These are phyloP conservation scores for Stratiolaelaps scimitus DNA, from an alignment of 1,140 invertebrate genomes.

Conservation along the genomic window DNA sequence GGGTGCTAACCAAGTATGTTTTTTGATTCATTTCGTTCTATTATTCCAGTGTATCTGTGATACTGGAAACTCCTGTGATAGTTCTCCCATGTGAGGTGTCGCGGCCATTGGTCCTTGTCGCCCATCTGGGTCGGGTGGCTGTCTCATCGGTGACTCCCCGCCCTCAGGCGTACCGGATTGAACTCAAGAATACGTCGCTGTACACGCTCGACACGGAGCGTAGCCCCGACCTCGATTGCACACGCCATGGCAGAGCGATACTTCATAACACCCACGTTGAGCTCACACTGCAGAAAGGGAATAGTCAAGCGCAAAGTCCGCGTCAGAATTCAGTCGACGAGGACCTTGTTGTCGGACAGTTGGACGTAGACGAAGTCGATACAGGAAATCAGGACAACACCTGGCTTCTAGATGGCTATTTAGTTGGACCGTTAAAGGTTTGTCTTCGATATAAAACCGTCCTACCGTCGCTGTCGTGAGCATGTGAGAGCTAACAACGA, in stretches of 20 bases:
- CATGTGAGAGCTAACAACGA: too few species aligned
- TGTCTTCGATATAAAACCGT: background rate
- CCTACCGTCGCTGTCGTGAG: background rate
- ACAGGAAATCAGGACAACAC: slow-evolving; percentile 2
- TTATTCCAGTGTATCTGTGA: slow-evolving; percentile 43
- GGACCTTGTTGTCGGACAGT: background rate
- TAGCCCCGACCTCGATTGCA: slow-evolving; percentile 41
- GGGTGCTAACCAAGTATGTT: slow-evolving; percentile 33
- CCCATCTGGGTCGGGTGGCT: slow-evolving; percentile 74
- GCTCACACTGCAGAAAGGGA: slow-evolving; percentile 43
- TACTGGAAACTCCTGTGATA: slow-evolving; percentile 76
- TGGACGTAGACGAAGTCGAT: slow-evolving; percentile 27
- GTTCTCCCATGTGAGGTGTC: slow-evolving; percentile 63
- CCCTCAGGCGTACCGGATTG: slow-evolving; percentile 42
- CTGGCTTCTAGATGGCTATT: slow-evolving; percentile 24
- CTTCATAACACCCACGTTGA: slow-evolving; percentile 68
- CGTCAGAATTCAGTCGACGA: background rate
- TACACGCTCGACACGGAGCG: slow-evolving; percentile 20
- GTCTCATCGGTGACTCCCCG: slow-evolving; percentile 35
- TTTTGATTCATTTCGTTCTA: background rate
- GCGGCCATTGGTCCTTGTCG: slow-evolving; percentile 70
- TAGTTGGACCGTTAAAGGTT: slow-evolving; percentile 29
- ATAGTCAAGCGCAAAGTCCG: background rate
- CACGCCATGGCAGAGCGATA: slow-evolving; percentile 52
- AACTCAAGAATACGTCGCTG: slow-evolving; percentile 35